These are phyloP conservation scores for Aphelenchoides fujianensis DNA, from an alignment of 1,140 invertebrate genomes.

Conservation along the genomic window DNA sequence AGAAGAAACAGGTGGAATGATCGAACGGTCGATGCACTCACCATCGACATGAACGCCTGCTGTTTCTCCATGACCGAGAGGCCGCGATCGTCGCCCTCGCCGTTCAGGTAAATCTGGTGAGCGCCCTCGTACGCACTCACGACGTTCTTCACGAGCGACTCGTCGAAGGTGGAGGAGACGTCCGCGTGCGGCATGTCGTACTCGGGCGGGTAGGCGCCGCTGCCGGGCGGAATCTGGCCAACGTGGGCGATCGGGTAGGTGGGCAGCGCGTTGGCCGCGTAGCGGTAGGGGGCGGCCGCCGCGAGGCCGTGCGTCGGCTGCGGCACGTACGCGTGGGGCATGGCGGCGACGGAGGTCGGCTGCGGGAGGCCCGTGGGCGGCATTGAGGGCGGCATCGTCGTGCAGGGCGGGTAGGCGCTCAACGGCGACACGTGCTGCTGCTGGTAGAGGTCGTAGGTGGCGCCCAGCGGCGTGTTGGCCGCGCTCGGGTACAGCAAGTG, in stretches of 20 bases:
- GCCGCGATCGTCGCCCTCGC: not conserved
- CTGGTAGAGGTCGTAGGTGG: conserved; percentile 27
- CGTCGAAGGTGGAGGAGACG: conserved; percentile 45
- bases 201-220: not conserved
- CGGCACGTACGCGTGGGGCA: conserved; percentile 6
- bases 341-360: conserved; percentile 1
- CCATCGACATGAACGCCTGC: not conserved
- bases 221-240: conserved; percentile 4
- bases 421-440: conserved; percentile 14
- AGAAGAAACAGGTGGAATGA: conserved; percentile 24
- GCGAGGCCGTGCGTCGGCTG: conserved; percentile 15
- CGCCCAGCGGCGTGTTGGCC: not conserved
- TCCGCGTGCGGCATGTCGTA: conserved; percentile 24
- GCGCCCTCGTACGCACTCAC: conserved; percentile 34
- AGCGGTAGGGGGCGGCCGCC: conserved; percentile 2
- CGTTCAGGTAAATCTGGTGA: conserved; percentile 30
- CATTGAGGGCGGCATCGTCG: not conserved
- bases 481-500: not conserved
- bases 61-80: conserved; percentile 9
- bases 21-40: conserved; percentile 2
- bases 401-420: conserved; percentile 3
- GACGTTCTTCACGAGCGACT: conserved; percentile 35
- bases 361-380: not conserved
- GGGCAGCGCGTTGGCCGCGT: conserved; percentile 5
- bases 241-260: conserved; percentile 14